Percentiles rank a stretch among this genome's conserved stretches.
Evolutionary conservation across 92 coral and sea anemone genomes (phyloP).

Genomic region (Parazoanthus swiftii): DNA sequence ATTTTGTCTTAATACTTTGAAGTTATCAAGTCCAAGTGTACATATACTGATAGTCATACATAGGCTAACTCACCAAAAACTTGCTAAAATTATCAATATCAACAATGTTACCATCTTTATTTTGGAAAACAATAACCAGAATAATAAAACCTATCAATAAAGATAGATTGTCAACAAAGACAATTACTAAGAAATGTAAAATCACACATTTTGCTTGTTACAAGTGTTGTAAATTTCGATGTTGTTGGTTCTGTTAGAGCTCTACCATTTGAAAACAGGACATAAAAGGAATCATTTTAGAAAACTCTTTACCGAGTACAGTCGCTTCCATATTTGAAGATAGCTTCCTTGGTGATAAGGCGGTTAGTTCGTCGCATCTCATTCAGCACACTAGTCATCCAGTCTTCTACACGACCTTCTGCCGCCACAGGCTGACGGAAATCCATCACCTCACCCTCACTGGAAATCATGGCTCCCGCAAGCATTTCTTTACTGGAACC

Average conservation of each 20-base stretch:
- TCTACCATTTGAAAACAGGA: background rate
- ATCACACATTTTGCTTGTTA: too few species aligned
- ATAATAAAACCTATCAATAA: too few species aligned
- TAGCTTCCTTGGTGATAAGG: constrained; percentile 96
- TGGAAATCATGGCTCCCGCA: constrained; percentile 91
- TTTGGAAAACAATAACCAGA: too few species aligned
- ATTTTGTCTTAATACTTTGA: too few species aligned
- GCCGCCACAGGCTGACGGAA: constrained; percentile 94
- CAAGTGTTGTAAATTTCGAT: background rate
- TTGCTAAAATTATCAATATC: too few species aligned
- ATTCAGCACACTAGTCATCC: constrained; percentile 99
- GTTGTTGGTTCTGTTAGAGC: background rate
- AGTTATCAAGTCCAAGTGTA: too few species aligned
- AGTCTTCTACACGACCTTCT: constrained; percentile 98
- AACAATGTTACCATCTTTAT: too few species aligned
- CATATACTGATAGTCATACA: too few species aligned
- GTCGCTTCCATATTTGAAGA: constrained; percentile 83
- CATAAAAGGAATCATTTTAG: background rate
- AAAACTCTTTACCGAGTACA: constrained; percentile 66
- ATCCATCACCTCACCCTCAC: constrained; percentile 96
- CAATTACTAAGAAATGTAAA: too few species aligned
- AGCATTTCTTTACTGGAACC: constrained; percentile 88
- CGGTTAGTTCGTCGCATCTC: constrained; percentile 99
- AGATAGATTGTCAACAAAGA: too few species aligned
- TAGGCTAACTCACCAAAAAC: too few species aligned